Evolutionary conservation across 2,888 invertebrate genomes (phyloP).

Genomic region (Oscheius sp.): DNA sequence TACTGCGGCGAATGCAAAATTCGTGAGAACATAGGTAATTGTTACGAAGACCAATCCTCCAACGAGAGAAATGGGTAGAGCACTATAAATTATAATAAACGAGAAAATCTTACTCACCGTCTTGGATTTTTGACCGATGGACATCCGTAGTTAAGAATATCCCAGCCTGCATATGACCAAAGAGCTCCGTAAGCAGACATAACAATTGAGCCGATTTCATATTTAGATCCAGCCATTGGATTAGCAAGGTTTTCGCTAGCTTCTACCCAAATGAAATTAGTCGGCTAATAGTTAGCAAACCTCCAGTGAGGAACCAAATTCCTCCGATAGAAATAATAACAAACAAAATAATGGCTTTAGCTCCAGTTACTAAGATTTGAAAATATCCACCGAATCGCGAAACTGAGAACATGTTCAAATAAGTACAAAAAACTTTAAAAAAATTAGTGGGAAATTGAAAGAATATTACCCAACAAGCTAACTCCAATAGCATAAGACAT

Average conservation of each 20-base stretch:
- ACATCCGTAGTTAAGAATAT: slow-evolving; percentile 28
- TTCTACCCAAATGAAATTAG: background rate
- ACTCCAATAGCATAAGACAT: slow-evolving; percentile 1
- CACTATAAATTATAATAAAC: slow-evolving; percentile 3
- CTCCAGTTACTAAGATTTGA: slow-evolving; percentile 23
- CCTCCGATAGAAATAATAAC: slow-evolving; percentile 7
- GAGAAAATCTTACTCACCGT: background rate
- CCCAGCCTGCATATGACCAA: slow-evolving; percentile 29
- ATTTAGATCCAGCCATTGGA: slow-evolving; percentile 1
- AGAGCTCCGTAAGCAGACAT: slow-evolving; percentile 23
- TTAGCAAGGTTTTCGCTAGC: background rate
- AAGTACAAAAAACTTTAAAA: slow-evolving; percentile 5
- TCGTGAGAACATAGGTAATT: slow-evolving; percentile 10
- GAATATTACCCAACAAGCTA: slow-evolving; percentile 3
- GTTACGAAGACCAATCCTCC: slow-evolving; percentile 22
- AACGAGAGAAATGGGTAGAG: slow-evolving; percentile 11
- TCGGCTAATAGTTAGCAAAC: no score
- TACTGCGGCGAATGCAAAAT: slow-evolving; percentile 5
- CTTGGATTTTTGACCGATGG: slow-evolving; percentile 22
- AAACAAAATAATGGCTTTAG: slow-evolving; percentile 2
- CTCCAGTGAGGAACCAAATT: background rate
- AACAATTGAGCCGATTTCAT: background rate
- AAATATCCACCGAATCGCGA: background rate
- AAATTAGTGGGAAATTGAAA: background rate
- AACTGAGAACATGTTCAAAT: background rate